Evolutionary conservation across 2,888 invertebrate species (phyloP).

Genomic region (Ommatoiulus sabulosus): DNA sequence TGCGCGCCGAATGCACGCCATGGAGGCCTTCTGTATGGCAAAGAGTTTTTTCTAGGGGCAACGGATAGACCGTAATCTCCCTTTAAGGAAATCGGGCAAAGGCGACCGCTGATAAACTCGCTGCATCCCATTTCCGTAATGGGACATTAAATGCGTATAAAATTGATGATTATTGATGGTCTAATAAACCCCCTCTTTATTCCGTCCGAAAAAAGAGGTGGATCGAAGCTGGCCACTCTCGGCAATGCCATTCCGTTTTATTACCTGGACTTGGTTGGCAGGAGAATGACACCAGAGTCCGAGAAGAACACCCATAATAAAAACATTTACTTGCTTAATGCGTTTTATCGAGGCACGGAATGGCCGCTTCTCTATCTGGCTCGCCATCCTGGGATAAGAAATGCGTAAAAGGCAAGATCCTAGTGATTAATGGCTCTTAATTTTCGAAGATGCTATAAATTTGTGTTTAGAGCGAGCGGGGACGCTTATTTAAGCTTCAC

Average conservation of each 20-base stretch:
- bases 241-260: conserved; percentile 16
- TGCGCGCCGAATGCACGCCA: not conserved
- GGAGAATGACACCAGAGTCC: not conserved
- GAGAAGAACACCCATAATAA: conserved; percentile 30
- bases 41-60: not conserved
- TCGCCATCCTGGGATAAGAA: not conserved
- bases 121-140: conserved; percentile 42
- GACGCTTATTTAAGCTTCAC: conserved; percentile 6
- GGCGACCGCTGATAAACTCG: conserved; percentile 13
- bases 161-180: conserved; percentile 47
- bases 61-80: not conserved
- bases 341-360: conserved; percentile 10
- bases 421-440: conserved; percentile 38
- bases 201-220: not conserved
- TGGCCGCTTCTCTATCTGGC: conserved; percentile 10
- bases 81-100: conserved; percentile 40
- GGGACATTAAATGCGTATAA: conserved; percentile 45
- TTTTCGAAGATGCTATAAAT: conserved; percentile 37
- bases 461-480: conserved; percentile 20
- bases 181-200: conserved; percentile 40
- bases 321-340: conserved; percentile 48
- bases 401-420: conserved; percentile 11
- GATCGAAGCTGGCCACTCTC: conserved; percentile 22
- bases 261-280: conserved; percentile 41
- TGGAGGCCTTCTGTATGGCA: not conserved